Evolutionary conservation across 53 echinoderm and acorn worm species (phyloP).

Genomic region (Apostichopus leukothele): DNA sequence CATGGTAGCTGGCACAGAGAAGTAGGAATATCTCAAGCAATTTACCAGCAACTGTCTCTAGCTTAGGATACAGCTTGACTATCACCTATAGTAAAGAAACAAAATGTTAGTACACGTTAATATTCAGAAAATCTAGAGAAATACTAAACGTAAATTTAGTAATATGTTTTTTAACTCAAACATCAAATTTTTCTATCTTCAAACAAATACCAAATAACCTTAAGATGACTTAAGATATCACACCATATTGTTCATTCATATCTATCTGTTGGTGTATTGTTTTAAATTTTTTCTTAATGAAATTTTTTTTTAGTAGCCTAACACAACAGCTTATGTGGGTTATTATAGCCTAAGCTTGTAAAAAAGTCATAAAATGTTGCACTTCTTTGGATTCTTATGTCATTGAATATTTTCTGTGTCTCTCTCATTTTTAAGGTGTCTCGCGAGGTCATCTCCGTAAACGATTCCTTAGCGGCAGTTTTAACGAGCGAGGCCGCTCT

Average conservation of each 20-base stretch:
- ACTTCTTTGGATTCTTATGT: background rate
- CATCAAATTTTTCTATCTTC: too few species aligned
- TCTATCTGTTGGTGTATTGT: background rate
- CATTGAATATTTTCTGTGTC: background rate
- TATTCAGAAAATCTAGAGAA: too few species aligned
- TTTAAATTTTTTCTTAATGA: background rate
- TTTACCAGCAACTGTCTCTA: constrained; percentile 69
- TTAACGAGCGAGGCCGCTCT: constrained; percentile 45
- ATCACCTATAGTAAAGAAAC: constrained; percentile 60
- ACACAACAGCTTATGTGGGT: background rate
- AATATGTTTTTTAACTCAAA: too few species aligned
- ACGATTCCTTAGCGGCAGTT: constrained; percentile 52
- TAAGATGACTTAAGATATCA: too few species aligned
- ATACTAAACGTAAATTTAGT: too few species aligned
- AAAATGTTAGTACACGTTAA: too few species aligned
- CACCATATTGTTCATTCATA: background rate
- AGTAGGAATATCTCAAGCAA: constrained; percentile 85
- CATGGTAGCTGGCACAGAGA: constrained; percentile 80
- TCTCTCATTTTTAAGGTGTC: background rate
- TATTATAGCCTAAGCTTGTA: background rate
- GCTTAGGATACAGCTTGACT: constrained; percentile 68
- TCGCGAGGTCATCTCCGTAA: background rate
- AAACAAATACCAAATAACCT: too few species aligned
- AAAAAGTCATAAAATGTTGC: background rate
- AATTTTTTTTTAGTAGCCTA: background rate